Conservation (phyloP, 2,888 invertebrate species). For the Leucophenga maculata region DNA sequence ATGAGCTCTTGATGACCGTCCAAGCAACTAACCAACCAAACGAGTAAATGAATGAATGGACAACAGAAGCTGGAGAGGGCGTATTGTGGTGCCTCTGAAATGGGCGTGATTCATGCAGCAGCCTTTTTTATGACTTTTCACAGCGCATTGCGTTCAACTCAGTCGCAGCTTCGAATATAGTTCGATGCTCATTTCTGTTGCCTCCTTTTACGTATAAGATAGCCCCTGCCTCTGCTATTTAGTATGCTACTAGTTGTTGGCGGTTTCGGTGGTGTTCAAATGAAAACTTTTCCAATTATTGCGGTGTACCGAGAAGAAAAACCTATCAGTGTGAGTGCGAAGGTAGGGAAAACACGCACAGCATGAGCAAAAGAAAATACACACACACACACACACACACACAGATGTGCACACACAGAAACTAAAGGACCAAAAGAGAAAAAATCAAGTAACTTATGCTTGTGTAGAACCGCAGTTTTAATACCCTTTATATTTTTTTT, state of each 20-base stretch:
- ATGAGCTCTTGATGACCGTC: constrained; percentile 30
- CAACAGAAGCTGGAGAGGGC: background rate
- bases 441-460: too few relatives aligned
- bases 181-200: background rate
- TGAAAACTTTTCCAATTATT: constrained; percentile 70
- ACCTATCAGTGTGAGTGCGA: background rate
- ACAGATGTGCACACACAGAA: too few relatives aligned
- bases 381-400: constrained; percentile 48
- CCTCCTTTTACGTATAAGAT: background rate
- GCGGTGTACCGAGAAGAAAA: constrained; percentile 51
- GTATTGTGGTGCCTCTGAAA: too few relatives aligned
- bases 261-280: constrained; percentile 64
- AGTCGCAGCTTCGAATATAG: background rate
- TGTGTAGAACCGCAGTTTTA: too few relatives aligned
- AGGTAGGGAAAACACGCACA: constrained; percentile 25
- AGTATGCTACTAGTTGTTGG: constrained; percentile 15
- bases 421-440: too few relatives aligned
- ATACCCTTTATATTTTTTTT: too few relatives aligned
- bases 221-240: too few relatives aligned
- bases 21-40: background rate
- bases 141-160: constrained; percentile 32
- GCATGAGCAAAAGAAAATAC: constrained; percentile 39
- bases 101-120: constrained; percentile 45
- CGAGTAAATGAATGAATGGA: too few relatives aligned
- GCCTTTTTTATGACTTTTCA: constrained; percentile 65